Percentiles rank a stretch among this genome's conserved stretches.
Evolutionary conservation across 2,888 invertebrate species (phyloP).

Genomic region (Tenthredo amoena): DNA sequence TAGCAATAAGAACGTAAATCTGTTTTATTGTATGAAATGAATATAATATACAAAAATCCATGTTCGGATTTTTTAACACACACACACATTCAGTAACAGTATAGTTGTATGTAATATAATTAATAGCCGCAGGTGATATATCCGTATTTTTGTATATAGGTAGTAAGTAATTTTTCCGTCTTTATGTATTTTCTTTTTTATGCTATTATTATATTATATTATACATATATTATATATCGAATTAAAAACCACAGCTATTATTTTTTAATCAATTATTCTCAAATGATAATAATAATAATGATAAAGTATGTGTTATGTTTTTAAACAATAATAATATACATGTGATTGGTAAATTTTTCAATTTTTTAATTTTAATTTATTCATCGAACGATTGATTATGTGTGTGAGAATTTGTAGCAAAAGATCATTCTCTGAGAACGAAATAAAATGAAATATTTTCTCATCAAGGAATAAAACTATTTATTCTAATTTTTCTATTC

Average conservation of each 20-base stretch:
- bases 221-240: neutral
- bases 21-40: neutral
- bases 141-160: neutral
- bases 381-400: too few species aligned
- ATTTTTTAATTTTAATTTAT: too few species aligned
- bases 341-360: too few species aligned
- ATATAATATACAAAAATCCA: neutral
- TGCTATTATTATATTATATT: neutral
- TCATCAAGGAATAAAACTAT: neutral
- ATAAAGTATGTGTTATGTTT: neutral
- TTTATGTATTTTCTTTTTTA: neutral
- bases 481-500: neutral
- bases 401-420: too few species aligned
- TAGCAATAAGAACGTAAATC: neutral
- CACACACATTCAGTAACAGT: neutral
- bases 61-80: neutral
- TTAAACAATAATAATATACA: neutral
- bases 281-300: neutral
- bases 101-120: neutral
- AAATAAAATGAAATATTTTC: neutral
- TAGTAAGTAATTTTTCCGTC: neutral
- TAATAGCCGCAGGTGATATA: neutral
- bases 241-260: neutral
- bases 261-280: neutral
- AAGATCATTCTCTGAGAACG: neutral